Conservation (phyloP, 1,140 invertebrate species). For the Lasaia peninsularis region DNA sequence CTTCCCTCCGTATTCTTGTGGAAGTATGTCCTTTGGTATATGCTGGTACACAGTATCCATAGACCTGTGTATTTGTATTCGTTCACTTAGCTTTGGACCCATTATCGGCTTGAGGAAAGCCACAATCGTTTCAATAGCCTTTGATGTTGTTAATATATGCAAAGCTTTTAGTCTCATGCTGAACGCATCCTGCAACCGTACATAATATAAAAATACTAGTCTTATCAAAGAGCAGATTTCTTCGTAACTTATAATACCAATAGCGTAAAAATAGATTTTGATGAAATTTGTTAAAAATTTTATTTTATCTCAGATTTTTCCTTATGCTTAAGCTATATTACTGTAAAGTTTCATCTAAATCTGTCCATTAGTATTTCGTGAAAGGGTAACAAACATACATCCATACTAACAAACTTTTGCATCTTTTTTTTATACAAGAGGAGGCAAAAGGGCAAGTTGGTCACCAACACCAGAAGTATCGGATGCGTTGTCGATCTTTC, state of each 20-base stretch:
- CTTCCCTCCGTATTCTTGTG: constrained; percentile 44
- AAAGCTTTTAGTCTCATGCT: constrained; percentile 29
- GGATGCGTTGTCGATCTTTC: too few relatives aligned
- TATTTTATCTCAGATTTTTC: too few relatives aligned
- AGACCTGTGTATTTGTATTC: constrained; percentile 38
- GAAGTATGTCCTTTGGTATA: constrained; percentile 40
- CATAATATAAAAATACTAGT: not conserved
- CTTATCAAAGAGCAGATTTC: not conserved
- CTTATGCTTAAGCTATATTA: too few relatives aligned
- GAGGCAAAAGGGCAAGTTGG: too few relatives aligned
- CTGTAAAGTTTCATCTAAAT: too few relatives aligned
- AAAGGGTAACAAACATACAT: too few relatives aligned
- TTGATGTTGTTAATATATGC: constrained; percentile 29
- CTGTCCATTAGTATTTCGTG: too few relatives aligned
- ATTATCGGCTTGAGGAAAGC: constrained; percentile 30
- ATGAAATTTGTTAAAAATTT: too few relatives aligned
- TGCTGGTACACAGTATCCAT: constrained; percentile 31
- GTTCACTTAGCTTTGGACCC: constrained; percentile 27
- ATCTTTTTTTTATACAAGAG: too few relatives aligned
- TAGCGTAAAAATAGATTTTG: not conserved
- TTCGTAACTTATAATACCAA: not conserved
- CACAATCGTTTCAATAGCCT: constrained; percentile 26
- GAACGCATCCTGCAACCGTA: constrained; percentile 33
- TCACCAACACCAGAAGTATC: too few relatives aligned
- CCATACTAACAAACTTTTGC: too few relatives aligned